Evolutionary conservation across 2,797 vertebrate genomes (phyloP).

Genomic region (Syngnathus acus): DNA sequence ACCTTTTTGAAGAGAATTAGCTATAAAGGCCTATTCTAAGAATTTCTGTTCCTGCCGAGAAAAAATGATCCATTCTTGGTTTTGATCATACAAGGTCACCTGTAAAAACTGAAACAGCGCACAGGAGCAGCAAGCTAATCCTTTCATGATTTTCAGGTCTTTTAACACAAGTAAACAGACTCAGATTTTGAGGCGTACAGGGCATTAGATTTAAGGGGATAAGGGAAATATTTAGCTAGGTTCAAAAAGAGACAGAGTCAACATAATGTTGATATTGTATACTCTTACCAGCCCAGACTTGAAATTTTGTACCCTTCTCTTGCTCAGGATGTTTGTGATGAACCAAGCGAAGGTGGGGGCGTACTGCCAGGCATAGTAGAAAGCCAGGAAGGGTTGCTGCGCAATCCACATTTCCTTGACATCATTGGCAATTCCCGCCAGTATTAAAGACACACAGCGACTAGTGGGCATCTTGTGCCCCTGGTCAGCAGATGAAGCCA

Average conservation of each 20-base stretch:
- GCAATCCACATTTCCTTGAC: slow-evolving; percentile 89
- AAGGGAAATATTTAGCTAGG: not conserved
- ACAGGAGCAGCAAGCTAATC: slow-evolving; percentile 2
- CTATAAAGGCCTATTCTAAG: slow-evolving; percentile 35
- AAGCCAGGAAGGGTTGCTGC: slow-evolving; percentile 76
- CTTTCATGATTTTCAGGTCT: not conserved
- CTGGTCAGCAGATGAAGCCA: slow-evolving; percentile 64
- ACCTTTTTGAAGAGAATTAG: slow-evolving; percentile 27
- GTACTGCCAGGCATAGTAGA: slow-evolving; percentile 86
- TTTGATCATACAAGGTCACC: slow-evolving; percentile 25
- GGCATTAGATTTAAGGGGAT: too few species aligned
- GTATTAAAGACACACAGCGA: slow-evolving; percentile 80
- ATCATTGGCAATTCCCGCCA: slow-evolving; percentile 77
- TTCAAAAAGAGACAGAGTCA: not conserved
- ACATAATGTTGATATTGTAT: not conserved
- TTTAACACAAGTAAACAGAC: not conserved
- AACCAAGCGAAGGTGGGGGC: slow-evolving; percentile 78
- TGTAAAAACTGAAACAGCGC: slow-evolving; percentile 4
- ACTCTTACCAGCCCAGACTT: slow-evolving; percentile 81
- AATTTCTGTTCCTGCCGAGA: slow-evolving; percentile 24
- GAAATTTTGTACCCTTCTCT: slow-evolving; percentile 82
- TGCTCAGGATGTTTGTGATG: slow-evolving; percentile 69
- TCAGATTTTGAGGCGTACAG: not conserved
- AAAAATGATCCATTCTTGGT: slow-evolving; percentile 4
- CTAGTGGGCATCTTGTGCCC: slow-evolving; percentile 82